Base-by-base conservation (phyloP, 2,888 invertebrate genomes). In the Thyatira batis region DNA sequence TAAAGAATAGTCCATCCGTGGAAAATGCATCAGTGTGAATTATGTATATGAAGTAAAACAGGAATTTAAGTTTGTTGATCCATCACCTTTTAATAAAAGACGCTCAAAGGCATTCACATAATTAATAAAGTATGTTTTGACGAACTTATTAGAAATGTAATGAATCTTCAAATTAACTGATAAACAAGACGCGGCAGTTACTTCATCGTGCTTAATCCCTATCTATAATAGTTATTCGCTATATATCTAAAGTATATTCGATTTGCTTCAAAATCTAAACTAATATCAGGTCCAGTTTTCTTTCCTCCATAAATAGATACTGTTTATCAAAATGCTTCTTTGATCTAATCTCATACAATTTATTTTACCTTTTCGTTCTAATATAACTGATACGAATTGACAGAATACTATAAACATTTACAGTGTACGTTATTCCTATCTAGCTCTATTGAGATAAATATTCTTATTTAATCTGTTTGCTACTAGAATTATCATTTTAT, bases 231-330 rank as follows among this genome's bases (percentile, higher is more conserved):
- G 2, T 13, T 33, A 33, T 33, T 33, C 33, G 13, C 13, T 11
- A 0, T 11, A 13, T 13, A 33, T 46, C 46, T 46, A 20, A 28
- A 27, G 28, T 48, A 48, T 27, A n/a, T 48, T 27, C 27, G 25
- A 48, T 48, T 5, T 39, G 5, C 48, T 48, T 48, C 13, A 48
- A 27, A 25, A 48, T 48, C 48, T 48, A 39, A 39, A 48, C 28
- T 48, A 48, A 48, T 48, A 25, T 27, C 25, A 8, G 20, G 27
- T 27, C 27, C 46, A 48, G 25, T 48, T 45, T 46, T 21, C 21
- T 23, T 46, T 46, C 23, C 25, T 25, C 48, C 20, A 27, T 27
- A 27, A 27, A 48, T 27, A 48, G 20, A 27, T 48, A 27, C 3
- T 10, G 48, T 23, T 45, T 48, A 48, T 48, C 48, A 27, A 27